Evolutionary conservation across 2,888 invertebrate species (phyloP).

Genomic region (Leptogaster cylindrica): DNA sequence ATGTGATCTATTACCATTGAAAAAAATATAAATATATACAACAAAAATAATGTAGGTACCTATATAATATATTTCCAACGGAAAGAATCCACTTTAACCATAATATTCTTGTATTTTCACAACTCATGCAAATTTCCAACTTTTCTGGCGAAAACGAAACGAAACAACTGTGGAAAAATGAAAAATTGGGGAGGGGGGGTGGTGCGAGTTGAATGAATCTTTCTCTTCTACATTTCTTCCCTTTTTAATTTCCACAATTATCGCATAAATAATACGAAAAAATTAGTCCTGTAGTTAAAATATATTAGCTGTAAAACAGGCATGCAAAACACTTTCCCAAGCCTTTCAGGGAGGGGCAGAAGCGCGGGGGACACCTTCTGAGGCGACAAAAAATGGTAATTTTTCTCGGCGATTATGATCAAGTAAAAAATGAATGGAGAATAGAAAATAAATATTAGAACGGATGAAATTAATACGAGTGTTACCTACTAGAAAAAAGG

Average conservation of each 20-base stretch:
- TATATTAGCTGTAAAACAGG: slow-evolving; percentile 37
- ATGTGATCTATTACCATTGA: slow-evolving; percentile 18
- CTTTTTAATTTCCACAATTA: slow-evolving; percentile 35
- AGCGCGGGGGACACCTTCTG: not conserved
- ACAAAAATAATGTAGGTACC: slow-evolving; percentile 8
- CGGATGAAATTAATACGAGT: slow-evolving; percentile 16
- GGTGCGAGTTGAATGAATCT: slow-evolving; percentile 7
- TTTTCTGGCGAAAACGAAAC: not conserved
- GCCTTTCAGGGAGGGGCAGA: too few relatives aligned
- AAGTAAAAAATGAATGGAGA: not conserved
- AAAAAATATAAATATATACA: not conserved
- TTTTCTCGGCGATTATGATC: slow-evolving; percentile 20
- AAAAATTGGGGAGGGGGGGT: not conserved
- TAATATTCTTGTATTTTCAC: not conserved
- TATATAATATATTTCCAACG: too few relatives aligned
- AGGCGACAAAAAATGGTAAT: slow-evolving; percentile 37
- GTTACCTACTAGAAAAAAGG: not conserved
- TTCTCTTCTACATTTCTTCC: not conserved
- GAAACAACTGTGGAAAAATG: not conserved
- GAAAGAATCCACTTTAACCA: slow-evolving; percentile 26
- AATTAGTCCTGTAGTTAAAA: slow-evolving; percentile 34
- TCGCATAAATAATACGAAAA: slow-evolving; percentile 34
- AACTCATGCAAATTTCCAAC: slow-evolving; percentile 27
- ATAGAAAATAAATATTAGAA: slow-evolving; percentile 35
- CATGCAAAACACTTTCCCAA: slow-evolving; percentile 27